phyloP scores from a whole-genome alignment of 2,797 vertebrate genomes.

The Hafferia zeledoni region DNA sequence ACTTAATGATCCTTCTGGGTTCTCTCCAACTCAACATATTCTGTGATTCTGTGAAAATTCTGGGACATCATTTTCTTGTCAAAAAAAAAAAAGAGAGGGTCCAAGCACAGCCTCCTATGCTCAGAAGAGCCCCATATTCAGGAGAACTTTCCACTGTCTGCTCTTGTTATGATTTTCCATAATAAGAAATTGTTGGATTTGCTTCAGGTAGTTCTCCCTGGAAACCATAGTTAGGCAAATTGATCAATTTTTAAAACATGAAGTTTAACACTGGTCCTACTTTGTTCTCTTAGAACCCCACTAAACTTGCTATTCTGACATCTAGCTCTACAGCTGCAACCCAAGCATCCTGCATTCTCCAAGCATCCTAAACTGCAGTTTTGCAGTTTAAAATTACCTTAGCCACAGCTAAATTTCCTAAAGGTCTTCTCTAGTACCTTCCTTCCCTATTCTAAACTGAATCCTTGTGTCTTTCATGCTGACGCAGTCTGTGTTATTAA shows the following conservation, averaged over 20 bases:
- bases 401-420: background rate
- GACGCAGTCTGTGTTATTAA: background rate
- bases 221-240: background rate
- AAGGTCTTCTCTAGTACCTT: background rate
- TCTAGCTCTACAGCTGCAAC: background rate
- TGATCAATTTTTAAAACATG: background rate
- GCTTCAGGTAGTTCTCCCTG: background rate
- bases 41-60: background rate
- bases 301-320: accelerated
- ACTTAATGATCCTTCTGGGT: background rate
- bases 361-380: background rate
- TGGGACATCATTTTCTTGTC: background rate
- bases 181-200: background rate
- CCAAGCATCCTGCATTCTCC: background rate
- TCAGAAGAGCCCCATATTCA: background rate
- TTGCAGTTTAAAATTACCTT: background rate
- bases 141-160: background rate
- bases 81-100: background rate
- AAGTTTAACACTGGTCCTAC: background rate
- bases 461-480: background rate
- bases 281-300: background rate
- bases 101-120: background rate
- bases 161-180: background rate
- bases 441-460: background rate
- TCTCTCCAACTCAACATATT: background rate